These are phyloP conservation scores for Grapholita molesta DNA, from an alignment of 1,140 invertebrate species.

Conservation along the genomic window DNA sequence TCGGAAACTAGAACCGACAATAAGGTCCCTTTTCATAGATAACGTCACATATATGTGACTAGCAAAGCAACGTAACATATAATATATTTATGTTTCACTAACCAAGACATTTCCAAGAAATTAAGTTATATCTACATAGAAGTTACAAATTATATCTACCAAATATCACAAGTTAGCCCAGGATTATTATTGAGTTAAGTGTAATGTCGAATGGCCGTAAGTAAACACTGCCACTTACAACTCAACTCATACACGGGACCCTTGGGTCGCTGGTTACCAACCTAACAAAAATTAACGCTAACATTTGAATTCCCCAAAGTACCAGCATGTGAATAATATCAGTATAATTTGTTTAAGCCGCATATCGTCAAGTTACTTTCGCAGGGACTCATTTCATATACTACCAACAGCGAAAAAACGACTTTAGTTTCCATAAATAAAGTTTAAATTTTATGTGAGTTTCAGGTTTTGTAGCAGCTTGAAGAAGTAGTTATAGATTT, in stretches of 20 bases:
- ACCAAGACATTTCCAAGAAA: too few relatives aligned
- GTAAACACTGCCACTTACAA: background rate
- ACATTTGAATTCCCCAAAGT: conserved; percentile 7
- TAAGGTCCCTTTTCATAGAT: too few relatives aligned
- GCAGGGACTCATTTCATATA: background rate
- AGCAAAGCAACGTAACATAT: too few relatives aligned
- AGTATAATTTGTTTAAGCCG: conserved; percentile 34
- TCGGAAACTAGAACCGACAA: too few relatives aligned
- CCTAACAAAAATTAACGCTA: conserved; percentile 9
- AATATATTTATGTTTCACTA: too few relatives aligned
- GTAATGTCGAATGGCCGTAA: background rate
- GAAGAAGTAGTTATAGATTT: background rate
- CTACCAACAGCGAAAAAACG: background rate
- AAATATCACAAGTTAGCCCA: background rate
- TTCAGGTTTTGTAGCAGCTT: background rate
- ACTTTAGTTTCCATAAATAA: background rate
- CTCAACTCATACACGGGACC: background rate
- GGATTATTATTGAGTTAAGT: background rate
- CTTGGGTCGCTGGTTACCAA: background rate
- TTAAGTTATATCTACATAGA: too few relatives aligned
- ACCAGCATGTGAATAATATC: conserved; percentile 2
- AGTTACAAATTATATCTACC: background rate
- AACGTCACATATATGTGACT: too few relatives aligned
- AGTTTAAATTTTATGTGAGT: background rate
- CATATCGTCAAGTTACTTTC: background rate